Percentiles rank a stretch among this genome's conserved stretches.
Conservation (phyloP, 2,797 vertebrate genomes). For the Staurois parvus region DNA sequence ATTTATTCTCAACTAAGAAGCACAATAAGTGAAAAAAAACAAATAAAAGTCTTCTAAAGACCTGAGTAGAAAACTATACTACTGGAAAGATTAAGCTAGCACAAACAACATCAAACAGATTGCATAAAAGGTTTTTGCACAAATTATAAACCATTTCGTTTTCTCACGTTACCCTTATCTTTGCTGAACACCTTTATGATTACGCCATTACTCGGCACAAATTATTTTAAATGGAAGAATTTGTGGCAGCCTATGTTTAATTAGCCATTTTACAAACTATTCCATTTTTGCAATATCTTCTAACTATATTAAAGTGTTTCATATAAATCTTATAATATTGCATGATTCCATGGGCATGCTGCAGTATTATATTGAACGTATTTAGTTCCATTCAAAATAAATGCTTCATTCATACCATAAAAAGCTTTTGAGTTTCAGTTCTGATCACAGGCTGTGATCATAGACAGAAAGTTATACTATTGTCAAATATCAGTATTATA, state of each 20-base stretch:
- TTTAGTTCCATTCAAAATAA: neutral
- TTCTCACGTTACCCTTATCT: slow-evolving; percentile 21
- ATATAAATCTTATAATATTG: no score
- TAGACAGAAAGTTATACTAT: no score
- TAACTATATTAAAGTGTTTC: neutral
- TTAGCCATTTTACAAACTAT: neutral
- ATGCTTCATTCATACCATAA: neutral
- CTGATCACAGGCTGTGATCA: no score
- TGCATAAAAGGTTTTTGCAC: slow-evolving; percentile 2
- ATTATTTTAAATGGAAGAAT: neutral
- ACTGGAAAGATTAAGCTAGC: neutral
- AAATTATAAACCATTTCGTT: neutral
- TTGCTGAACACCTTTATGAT: slow-evolving; percentile 31
- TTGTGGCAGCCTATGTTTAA: neutral
- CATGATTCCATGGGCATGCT: no score
- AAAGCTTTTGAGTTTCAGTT: neutral
- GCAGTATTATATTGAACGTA: neutral
- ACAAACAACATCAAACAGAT: neutral
- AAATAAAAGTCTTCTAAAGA: neutral
- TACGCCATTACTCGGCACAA: neutral
- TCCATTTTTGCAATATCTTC: neutral
- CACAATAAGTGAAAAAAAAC: neutral
- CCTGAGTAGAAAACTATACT: neutral
- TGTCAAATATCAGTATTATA: no score
- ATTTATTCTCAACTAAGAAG: neutral